These are phyloP conservation scores for Ptychoptera contaminata DNA, from an alignment of 2,888 invertebrate genomes.

Conservation along the genomic window DNA sequence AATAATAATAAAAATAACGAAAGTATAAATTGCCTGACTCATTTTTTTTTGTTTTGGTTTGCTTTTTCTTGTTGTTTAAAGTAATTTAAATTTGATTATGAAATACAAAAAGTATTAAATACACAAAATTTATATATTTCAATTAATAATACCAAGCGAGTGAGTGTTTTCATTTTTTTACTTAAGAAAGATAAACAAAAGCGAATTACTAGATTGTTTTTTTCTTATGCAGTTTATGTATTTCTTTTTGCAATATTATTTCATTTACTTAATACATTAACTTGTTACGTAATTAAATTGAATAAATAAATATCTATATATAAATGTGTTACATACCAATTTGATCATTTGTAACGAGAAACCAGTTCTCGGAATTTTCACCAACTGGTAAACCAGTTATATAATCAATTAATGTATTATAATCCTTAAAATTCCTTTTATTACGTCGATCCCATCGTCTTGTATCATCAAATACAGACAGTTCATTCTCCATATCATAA, in stretches of 20 bases:
- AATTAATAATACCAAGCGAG: too few relatives aligned
- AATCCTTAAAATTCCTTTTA: conserved; percentile 3
- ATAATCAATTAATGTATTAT: background rate
- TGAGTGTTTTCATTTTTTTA: too few relatives aligned
- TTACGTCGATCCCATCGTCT: conserved; percentile 1
- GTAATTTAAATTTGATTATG: too few relatives aligned
- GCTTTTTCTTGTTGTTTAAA: too few relatives aligned
- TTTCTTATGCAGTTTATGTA: background rate
- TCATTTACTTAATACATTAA: background rate
- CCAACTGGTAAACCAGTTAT: conserved; percentile 16
- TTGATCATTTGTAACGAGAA: conserved; percentile 33
- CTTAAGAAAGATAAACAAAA: too few relatives aligned
- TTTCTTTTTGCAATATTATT: background rate
- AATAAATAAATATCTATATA: background rate
- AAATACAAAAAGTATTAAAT: too few relatives aligned
- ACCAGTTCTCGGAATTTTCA: conserved; percentile 28
- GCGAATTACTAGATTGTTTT: too few relatives aligned
- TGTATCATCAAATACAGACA: background rate
- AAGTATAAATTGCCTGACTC: background rate
- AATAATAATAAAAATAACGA: conserved; percentile 5
- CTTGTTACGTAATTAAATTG: background rate
- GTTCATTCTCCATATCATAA: background rate
- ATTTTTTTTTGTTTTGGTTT: too few relatives aligned
- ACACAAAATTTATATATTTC: too few relatives aligned
- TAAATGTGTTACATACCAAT: conserved; percentile 24